Evolutionary conservation across 1,140 invertebrate genomes (phyloP), one percentile per base, ranked within the genome.

Genomic region (Orchesella cincta): DNA sequence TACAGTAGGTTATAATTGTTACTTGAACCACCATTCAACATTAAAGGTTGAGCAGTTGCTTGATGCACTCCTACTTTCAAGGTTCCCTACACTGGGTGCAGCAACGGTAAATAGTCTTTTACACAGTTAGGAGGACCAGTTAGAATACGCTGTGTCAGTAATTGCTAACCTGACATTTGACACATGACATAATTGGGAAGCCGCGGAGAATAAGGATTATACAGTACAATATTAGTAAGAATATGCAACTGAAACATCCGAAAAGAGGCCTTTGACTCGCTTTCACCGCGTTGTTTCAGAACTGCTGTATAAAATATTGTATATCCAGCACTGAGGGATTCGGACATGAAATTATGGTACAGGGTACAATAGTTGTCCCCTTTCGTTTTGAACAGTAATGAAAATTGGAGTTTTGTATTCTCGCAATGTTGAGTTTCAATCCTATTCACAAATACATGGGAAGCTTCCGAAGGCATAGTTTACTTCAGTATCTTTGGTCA

Each of bases 221-320:
- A 67, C 62, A 18, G 14, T 67, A 67, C 23, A 29, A 67, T 29
- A 67, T 12, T 67, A 67, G n/a, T 31, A 8, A 67, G 3, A 18
- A 14, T 67, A 67, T 29, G 33, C 31, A 67, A 67, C 67, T 35
- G 33, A 76, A 76, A 72, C 34, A 51, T 73, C 70, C 46, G 64
- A 73, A 78, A 75, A 75, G 77, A 78, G 72, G 74, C 74, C 75
- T 46, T 76, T 34, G 62, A 67, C 62, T 67, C 31, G 70, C 67
- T 76, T 76, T 76, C 76, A 76, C 70, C 70, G 70, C 76, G 51
- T 71, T 54, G 28, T 54, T 39, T 76, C 71, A 52, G 3, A 76
- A 76, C 29, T 29, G 3, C 12, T 31, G 26, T 67, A 1, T 31
- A 31, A 29, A 29, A 12, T 29, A 33, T 67, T 31, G 62, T 29